Evolutionary conservation across 2,113 vertebrate genomes (phyloP).

Genomic region (Dicrurus megarhynchus): DNA sequence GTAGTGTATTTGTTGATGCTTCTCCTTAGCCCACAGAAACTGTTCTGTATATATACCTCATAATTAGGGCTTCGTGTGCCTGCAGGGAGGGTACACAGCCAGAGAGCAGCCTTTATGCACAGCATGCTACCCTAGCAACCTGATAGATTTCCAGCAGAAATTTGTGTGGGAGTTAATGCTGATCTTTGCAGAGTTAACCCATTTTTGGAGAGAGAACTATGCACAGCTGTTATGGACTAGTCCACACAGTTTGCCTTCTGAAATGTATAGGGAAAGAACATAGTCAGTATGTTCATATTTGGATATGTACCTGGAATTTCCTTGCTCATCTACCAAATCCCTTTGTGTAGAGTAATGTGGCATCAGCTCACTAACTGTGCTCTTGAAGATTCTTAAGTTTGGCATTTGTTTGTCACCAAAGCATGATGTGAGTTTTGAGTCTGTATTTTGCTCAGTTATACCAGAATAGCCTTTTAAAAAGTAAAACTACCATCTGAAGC

Average conservation of each 20-base stretch:
- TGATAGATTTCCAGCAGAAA: conserved; percentile 57
- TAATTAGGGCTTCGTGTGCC: conserved; percentile 45
- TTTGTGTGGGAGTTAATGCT: conserved; percentile 52
- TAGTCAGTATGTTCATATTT: background rate
- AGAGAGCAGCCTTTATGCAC: conserved; percentile 47
- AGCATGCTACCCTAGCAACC: conserved; percentile 58
- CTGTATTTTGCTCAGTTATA: background rate
- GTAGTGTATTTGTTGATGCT: conserved; percentile 8
- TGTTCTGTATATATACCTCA: conserved; percentile 26
- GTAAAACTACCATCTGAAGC: background rate
- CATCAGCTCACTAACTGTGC: background rate
- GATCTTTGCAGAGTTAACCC: conserved; percentile 48
- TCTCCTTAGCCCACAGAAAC: background rate
- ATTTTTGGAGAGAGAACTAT: background rate
- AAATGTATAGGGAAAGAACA: background rate
- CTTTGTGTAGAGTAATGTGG: background rate
- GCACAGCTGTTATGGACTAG: background rate
- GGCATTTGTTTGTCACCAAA: background rate
- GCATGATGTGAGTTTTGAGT: background rate
- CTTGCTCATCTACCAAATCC: background rate
- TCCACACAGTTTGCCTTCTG: background rate
- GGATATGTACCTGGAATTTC: background rate
- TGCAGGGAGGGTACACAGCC: background rate
- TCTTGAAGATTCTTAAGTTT: background rate
- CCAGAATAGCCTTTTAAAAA: background rate